Conservation (phyloP, 2,113 vertebrate genomes). For the Megaptera novaeangliae region DNA sequence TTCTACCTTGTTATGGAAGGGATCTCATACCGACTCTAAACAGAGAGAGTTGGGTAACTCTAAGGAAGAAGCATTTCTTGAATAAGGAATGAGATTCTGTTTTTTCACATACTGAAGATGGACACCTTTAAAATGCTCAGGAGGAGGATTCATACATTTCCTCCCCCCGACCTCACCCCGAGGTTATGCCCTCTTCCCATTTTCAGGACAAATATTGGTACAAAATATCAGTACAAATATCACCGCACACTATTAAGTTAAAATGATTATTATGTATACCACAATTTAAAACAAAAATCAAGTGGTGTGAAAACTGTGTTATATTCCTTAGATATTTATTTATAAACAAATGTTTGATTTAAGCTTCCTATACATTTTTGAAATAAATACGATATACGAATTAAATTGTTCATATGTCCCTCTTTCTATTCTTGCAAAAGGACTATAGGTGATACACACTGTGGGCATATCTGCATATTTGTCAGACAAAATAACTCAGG, state of each 20-base stretch:
- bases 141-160: neutral
- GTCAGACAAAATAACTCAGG: neutral
- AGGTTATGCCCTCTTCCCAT: neutral
- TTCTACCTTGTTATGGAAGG: neutral
- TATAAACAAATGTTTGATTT: neutral
- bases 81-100: neutral
- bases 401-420: neutral
- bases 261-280: neutral
- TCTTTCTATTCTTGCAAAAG: neutral
- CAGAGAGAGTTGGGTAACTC: neutral
- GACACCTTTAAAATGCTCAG: neutral
- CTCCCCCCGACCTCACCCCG: no score
- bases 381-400: neutral
- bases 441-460: accelerated
- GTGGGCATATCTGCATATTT: accelerated
- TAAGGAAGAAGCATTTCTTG: neutral
- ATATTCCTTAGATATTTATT: neutral
- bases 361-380: neutral
- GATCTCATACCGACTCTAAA: neutral
- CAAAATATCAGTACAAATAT: neutral
- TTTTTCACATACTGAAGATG: neutral
- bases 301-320: neutral
- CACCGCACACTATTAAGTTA: neutral
- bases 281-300: neutral
- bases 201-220: neutral